These are phyloP conservation scores for Halesus radiatus DNA, from an alignment of 1,140 invertebrate genomes.

Conservation along the genomic window DNA sequence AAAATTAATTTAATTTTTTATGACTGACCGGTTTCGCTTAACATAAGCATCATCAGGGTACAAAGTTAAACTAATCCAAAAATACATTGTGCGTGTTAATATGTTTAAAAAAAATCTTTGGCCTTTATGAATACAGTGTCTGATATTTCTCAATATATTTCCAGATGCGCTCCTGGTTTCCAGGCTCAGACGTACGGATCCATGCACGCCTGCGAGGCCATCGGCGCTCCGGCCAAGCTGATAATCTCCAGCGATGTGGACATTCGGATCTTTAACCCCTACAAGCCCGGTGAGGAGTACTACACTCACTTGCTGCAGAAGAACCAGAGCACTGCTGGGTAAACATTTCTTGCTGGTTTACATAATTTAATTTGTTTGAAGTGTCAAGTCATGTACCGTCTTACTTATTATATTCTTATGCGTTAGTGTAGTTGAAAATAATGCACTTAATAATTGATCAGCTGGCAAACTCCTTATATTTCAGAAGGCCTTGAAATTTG, in stretches of 20 bases:
- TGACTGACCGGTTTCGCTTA: too few species aligned
- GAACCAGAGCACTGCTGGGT: constrained; percentile 24
- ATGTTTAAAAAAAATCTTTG: background rate
- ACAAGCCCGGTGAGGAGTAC: constrained; percentile 71
- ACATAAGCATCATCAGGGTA: too few species aligned
- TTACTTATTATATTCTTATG: too few species aligned
- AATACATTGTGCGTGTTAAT: too few species aligned
- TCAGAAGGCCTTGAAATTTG: too few species aligned
- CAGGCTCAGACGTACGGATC: constrained; percentile 65
- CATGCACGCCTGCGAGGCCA: constrained; percentile 70
- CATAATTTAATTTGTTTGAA: too few species aligned
- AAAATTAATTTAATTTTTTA: too few species aligned
- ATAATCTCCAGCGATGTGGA: constrained; percentile 77
- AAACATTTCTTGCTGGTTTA: background rate
- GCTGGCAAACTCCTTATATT: too few species aligned
- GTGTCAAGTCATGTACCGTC: too few species aligned
- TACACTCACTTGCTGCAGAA: constrained; percentile 22
- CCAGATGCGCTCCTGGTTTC: constrained; percentile 77
- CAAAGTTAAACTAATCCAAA: too few species aligned
- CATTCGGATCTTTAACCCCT: constrained; percentile 74
- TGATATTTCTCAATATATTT: constrained; percentile 23
- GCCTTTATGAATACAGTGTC: background rate
- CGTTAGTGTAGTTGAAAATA: too few species aligned
- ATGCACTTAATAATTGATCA: too few species aligned
- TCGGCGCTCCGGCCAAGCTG: constrained; percentile 71